These are phyloP conservation scores for Micromussa lordhowensis DNA, from an alignment of 92 coral and sea anemone species.

Conservation along the genomic window DNA sequence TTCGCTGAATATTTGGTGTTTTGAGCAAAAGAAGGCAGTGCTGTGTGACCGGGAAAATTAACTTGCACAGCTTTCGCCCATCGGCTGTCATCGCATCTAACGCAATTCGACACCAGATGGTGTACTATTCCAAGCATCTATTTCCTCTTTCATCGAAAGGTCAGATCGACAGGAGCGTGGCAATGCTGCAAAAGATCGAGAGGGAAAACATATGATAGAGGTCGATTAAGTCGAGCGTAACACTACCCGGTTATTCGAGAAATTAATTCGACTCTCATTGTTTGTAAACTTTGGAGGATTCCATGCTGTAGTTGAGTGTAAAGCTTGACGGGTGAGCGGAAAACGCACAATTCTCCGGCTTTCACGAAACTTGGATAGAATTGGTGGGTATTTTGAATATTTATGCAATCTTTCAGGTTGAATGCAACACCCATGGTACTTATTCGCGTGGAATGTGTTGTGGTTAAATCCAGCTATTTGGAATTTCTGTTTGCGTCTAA, in stretches of 20 bases:
- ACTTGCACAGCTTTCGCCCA: neutral
- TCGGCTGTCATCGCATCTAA: neutral
- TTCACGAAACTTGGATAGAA: neutral
- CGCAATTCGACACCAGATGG: conserved; percentile 34
- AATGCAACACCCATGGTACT: neutral
- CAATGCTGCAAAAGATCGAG: neutral
- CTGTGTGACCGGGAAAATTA: conserved; percentile 16
- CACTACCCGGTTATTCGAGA: conserved; percentile 20
- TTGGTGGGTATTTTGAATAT: neutral
- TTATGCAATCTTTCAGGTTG: conserved; percentile 14
- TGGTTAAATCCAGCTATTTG: conserved; percentile 24
- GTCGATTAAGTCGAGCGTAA: conserved; percentile 19
- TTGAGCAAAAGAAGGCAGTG: neutral
- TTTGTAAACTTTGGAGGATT: conserved; percentile 33
- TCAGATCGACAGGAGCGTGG: neutral
- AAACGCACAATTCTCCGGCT: neutral
- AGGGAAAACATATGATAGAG: neutral
- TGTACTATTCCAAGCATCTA: neutral
- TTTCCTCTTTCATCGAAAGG: neutral
- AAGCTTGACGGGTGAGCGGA: neutral
- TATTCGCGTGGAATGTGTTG: conserved; percentile 26
- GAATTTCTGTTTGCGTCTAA: conserved; percentile 1
- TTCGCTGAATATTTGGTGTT: neutral
- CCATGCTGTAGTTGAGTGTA: conserved; percentile 21
- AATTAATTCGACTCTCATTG: conserved; percentile 31